These are phyloP conservation scores for Rotaria socialis DNA, from an alignment of 2,888 invertebrate species.

Conservation along the genomic window DNA sequence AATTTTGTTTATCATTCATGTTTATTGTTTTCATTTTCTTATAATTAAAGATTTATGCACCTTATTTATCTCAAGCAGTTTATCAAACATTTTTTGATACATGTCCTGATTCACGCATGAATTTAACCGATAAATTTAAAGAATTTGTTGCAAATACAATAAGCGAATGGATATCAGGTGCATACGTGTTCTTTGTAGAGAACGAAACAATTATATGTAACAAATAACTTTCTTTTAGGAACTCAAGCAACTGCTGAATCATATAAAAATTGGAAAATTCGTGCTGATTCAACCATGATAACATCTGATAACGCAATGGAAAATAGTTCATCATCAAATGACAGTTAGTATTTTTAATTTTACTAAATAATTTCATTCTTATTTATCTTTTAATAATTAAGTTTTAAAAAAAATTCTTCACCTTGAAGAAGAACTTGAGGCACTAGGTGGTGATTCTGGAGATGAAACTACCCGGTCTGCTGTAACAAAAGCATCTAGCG, in stretches of 20 bases:
- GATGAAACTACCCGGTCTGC: neutral
- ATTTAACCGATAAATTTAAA: slow-evolving; percentile 23
- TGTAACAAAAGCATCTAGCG: neutral
- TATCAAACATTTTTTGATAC: neutral
- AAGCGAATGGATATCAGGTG: slow-evolving; percentile 10
- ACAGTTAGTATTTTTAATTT: neutral
- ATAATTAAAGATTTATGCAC: neutral
- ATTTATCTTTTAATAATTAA: neutral
- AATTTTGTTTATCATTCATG: neutral
- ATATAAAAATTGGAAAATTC: slow-evolving; percentile 2
- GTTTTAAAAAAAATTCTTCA: slow-evolving; percentile 5
- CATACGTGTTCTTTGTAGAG: neutral
- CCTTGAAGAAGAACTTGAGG: slow-evolving; percentile 27
- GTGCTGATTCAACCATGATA: neutral
- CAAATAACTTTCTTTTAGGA: neutral
- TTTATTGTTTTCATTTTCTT: neutral
- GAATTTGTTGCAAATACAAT: neutral
- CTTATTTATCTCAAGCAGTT: neutral
- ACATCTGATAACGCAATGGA: neutral
- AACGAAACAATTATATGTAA: no score
- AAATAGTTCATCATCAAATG: neutral
- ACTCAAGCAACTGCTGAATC: neutral
- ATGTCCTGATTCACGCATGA: slow-evolving; percentile 16
- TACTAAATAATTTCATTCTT: neutral
- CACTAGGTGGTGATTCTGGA: neutral